Evolutionary conservation across 2,113 vertebrate genomes (phyloP).

Genomic region (Grammatotria lemairii): DNA sequence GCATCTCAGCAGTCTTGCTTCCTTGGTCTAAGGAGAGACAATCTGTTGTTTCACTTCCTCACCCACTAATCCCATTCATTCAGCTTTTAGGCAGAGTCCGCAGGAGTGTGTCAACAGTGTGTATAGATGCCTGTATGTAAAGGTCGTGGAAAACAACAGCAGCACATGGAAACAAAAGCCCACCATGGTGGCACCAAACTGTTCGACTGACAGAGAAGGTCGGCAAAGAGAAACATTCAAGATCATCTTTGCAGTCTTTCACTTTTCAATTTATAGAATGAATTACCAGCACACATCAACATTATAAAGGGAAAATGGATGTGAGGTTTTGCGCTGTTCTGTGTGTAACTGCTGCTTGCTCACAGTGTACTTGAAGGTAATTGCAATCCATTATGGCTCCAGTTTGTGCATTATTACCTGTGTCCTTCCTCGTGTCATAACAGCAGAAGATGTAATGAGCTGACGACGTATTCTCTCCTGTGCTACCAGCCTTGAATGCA

Average conservation of each 20-base stretch:
- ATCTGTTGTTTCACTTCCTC: constrained; percentile 13
- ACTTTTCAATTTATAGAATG: neutral
- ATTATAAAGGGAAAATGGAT: neutral
- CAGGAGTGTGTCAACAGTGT: constrained; percentile 32
- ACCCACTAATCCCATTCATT: constrained; percentile 35
- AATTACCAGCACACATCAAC: neutral
- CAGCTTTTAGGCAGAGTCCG: neutral
- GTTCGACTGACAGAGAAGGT: constrained; percentile 14
- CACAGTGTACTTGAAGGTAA: neutral
- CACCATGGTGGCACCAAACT: neutral
- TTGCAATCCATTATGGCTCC: neutral
- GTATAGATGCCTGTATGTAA: neutral
- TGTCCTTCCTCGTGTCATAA: neutral
- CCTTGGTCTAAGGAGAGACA: neutral
- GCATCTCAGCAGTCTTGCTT: constrained; percentile 20
- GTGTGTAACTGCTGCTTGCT: neutral
- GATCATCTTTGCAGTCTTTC: neutral
- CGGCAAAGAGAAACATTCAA: neutral
- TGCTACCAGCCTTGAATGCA: neutral
- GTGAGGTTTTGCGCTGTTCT: neutral
- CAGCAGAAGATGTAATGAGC: neutral
- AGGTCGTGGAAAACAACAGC: constrained; percentile 24
- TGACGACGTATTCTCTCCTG: neutral
- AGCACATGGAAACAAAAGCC: neutral
- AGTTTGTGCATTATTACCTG: neutral